These are phyloP conservation scores for Xiphias gladius DNA, from an alignment of 2,113 vertebrate species.

Conservation along the genomic window DNA sequence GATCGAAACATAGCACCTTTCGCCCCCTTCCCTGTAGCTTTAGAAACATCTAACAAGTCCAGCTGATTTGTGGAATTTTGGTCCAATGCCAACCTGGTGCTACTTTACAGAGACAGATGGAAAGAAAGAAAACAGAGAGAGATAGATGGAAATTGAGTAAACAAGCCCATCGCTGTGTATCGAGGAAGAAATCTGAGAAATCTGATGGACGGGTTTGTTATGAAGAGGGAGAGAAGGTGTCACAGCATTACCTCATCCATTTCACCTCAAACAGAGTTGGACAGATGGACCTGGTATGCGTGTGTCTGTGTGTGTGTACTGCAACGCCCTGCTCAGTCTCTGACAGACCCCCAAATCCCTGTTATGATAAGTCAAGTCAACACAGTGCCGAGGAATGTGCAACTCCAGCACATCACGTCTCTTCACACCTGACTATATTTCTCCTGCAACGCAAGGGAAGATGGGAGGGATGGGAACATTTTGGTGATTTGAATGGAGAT, in stretches of 20 bases:
- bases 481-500: background rate
- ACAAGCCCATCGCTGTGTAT: background rate
- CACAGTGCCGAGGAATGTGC: conserved; percentile 76
- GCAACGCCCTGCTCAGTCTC: conserved; percentile 34
- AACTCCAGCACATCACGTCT: conserved; percentile 58
- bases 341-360: conserved; percentile 66
- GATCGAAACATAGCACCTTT: background rate
- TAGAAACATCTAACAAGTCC: background rate
- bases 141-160: background rate
- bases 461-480: background rate
- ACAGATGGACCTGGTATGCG: conserved; percentile 70
- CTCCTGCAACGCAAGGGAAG: background rate
- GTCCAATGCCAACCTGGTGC: background rate
- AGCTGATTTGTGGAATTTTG: background rate
- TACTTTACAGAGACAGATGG: background rate
- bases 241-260: conserved; percentile 76
- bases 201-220: conserved; percentile 11
- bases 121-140: background rate
- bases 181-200: conserved; percentile 7
- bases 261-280: conserved; percentile 67
- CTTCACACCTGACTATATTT: conserved; percentile 22
- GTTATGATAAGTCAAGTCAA: conserved; percentile 68
- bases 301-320: conserved; percentile 46
- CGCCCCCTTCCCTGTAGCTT: background rate
- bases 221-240: conserved; percentile 33